phyloP scores from a whole-genome alignment of 2,113 vertebrate species.

The Lethenteron camtschaticum region DNA sequence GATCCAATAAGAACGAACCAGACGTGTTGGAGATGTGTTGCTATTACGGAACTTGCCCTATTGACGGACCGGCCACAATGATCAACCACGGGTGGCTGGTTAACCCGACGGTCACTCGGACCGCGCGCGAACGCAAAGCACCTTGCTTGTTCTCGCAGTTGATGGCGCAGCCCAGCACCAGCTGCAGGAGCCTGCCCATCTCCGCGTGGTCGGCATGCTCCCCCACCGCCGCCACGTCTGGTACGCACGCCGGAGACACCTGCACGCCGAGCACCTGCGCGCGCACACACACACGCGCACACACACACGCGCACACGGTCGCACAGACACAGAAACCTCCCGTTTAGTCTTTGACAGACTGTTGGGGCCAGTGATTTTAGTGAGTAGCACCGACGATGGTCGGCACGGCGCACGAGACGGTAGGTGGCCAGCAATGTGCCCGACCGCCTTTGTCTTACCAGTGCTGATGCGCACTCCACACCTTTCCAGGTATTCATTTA shows the following conservation, averaged over 20 bases:
- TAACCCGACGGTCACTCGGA: too few relatives aligned
- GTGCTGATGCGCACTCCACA: too few relatives aligned
- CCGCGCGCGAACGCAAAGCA: slow-evolving; percentile 12
- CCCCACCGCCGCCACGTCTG: slow-evolving; percentile 44
- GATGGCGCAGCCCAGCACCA: slow-evolving; percentile 57
- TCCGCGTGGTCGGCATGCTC: slow-evolving; percentile 41
- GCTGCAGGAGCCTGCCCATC: slow-evolving; percentile 50
- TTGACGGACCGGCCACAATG: too few relatives aligned
- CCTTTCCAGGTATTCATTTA: too few relatives aligned
- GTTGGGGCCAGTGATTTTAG: neutral
- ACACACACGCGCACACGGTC: neutral
- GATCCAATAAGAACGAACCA: too few relatives aligned
- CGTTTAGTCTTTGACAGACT: neutral
- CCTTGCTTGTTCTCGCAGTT: slow-evolving; percentile 75
- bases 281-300: neutral
- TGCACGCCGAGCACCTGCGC: slow-evolving; percentile 43
- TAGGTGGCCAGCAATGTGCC: too few relatives aligned
- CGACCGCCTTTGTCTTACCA: too few relatives aligned
- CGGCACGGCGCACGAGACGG: neutral
- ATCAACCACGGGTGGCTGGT: too few relatives aligned
- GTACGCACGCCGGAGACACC: slow-evolving; percentile 38
- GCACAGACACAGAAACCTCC: neutral
- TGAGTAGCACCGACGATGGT: neutral
- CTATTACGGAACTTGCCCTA: too few relatives aligned
- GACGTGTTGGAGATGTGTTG: too few relatives aligned